Evolutionary conservation across 2,797 vertebrate species (phyloP), one percentile per base, ranked within the genome.

Genomic region (Amblyraja radiata): DNA sequence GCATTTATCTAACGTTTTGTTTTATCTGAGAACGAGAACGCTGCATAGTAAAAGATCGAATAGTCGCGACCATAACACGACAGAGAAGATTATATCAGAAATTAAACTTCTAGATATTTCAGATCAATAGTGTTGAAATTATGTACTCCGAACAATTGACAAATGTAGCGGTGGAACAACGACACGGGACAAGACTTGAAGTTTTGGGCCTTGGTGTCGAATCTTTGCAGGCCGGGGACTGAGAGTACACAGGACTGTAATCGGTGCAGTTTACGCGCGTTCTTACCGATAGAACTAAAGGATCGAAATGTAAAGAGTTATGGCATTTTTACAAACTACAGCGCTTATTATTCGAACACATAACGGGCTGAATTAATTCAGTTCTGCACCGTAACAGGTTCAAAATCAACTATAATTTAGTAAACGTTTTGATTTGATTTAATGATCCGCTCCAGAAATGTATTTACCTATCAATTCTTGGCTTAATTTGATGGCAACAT

Each of bases 161-260:
- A 74, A 28, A 58, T 39, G 16, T 9, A 74, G 74, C 71, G 36
- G 90, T 92, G 71, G 36, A 91, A 91, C 90, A 74, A 71, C 36
- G 36, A 74, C 65, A 92, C 39, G 65, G 16, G 46, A 71, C 68
- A 74, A 54, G 71, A 92, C 36, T 91, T 91, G 36, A 46, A 91
- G 90, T 92, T 92, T 92, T 73, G 71, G 90, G 90, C 90, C 88
- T 76, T 92, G 71, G 73, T 74, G 71, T 92, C 54, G 71, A 46
- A 65, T 68, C 68, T 74, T 28, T 74, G 90, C 68, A 71, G 23
- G 71, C 90, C 90, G 54, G 90, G 90, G 84, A 92, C 11, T 76
- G 90, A 74, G 74, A 25, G 23, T 74, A 74, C 74, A 74, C n/a
- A 32, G 32, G 39, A 92, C 68, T 46, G 21, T 10, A 13, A 46